These are phyloP conservation scores for Lamprologus ornatipinnis DNA, from an alignment of 2,113 vertebrate species.

Conservation along the genomic window DNA sequence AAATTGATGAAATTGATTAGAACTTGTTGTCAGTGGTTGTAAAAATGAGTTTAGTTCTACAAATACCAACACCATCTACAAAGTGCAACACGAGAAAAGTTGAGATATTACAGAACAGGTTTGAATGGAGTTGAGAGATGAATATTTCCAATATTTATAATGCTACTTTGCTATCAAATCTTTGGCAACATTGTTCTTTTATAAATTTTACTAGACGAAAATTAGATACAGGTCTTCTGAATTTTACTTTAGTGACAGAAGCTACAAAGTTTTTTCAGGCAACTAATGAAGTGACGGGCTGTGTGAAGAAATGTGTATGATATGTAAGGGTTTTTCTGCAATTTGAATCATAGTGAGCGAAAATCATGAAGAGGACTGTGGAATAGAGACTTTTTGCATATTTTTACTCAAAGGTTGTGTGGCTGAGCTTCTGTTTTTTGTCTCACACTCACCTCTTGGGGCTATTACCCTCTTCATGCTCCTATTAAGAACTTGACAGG, in stretches of 20 bases:
- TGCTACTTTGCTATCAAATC: background rate
- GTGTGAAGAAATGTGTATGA: background rate
- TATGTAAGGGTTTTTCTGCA: background rate
- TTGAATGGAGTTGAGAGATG: background rate
- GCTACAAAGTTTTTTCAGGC: background rate
- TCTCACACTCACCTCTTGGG: conserved; percentile 17
- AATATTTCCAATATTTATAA: background rate
- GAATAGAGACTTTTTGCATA: background rate
- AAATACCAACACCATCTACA: background rate
- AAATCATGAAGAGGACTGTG: background rate
- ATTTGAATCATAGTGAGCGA: background rate
- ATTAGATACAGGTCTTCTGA: background rate
- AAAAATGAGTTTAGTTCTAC: background rate
- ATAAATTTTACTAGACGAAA: background rate
- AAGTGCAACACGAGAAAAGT: background rate
- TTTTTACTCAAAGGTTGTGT: background rate
- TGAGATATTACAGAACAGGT: background rate
- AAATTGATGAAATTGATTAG: background rate
- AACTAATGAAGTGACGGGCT: background rate
- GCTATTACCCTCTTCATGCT: conserved; percentile 13
- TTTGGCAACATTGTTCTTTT: background rate
- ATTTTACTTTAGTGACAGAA: background rate
- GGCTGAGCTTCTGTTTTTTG: conserved; percentile 10
- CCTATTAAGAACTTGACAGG: conserved; percentile 36
- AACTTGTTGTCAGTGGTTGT: background rate